Evolutionary conservation across 2,797 vertebrate species (phyloP), one percentile per base, ranked within the genome.

Genomic region (Typhlichthys subterraneus): DNA sequence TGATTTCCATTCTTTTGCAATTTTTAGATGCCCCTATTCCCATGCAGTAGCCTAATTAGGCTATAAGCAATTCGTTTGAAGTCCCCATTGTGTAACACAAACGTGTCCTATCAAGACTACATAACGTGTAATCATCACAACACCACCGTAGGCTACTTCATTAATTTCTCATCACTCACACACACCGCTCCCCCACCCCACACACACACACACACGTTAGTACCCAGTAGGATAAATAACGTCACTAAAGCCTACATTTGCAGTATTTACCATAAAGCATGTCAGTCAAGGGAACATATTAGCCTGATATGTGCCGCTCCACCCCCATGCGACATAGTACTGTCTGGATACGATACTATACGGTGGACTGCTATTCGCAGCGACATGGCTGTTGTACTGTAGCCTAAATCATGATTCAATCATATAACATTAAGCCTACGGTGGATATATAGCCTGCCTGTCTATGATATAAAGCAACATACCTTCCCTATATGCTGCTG

Each of bases 381-480:
- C 68, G 61, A 64, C 68, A 64, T 17, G 45, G 53, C 47, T 11
- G 12, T 14, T n/a, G 8, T 14, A 48, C 47, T 29, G 4, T 6
- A 48, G 10, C 10, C 5, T 14, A 48, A 48, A 12, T 4, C 47
- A n/a, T 48, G 10, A 47, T 13, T 10, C 45, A 5, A 42, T 42
- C 38, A 9, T 42, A 9, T 42, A 42, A 42, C 38, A 42, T 7
- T 42, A 42, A 42, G 38, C 38, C 38, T 42, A 42, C 9, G 38
- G 38, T 7, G 38, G 2, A 42, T 29, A 29, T 29, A 29, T 4
- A 4, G 23, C 23, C 23, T 29, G 23, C 23, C 23, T 29, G 23
- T 42, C 38, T 42, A 8, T 42, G 13, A n/a, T 49, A 48, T 13
- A 33, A 9, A 5, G 49, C 67, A 70, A 72, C 79, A 85, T 85